phyloP scores from a whole-genome alignment of 2,113 vertebrate species.

The Colius striatus region DNA sequence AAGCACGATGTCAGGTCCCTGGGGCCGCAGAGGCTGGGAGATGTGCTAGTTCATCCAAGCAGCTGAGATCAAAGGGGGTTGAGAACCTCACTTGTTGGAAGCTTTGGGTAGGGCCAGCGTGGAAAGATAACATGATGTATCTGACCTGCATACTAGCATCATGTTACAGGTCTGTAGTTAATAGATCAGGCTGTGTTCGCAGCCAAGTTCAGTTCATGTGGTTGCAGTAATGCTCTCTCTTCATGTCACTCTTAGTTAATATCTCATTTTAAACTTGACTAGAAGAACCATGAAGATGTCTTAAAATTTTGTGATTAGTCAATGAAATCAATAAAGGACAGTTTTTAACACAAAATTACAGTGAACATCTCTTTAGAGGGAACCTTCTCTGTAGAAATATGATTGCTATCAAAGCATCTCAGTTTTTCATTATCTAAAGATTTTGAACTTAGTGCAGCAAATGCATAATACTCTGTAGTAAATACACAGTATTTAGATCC shows the following conservation, averaged over 20 bases:
- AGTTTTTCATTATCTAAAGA: not conserved
- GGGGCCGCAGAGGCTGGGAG: not conserved
- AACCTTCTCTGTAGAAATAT: not conserved
- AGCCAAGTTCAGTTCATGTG: not conserved
- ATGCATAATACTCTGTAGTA: not conserved
- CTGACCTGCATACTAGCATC: not conserved
- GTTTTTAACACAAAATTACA: not conserved
- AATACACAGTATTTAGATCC: not conserved
- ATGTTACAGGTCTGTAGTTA: not conserved
- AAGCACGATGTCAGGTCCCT: not conserved
- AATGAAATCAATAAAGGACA: not conserved
- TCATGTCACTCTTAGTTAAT: not conserved
- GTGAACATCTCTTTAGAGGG: not conserved
- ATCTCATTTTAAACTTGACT: not conserved
- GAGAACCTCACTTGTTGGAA: not conserved
- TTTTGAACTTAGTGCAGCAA: not conserved
- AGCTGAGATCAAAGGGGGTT: not conserved
- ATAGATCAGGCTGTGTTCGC: not conserved
- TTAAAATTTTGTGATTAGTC: not conserved
- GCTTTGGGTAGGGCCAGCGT: rapidly evolving
- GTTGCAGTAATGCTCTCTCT: not conserved
- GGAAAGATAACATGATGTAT: not conserved
- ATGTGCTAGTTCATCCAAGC: rapidly evolving
- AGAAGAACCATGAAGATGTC: not conserved
- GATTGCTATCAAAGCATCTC: not conserved